Base-by-base conservation (phyloP, 2,797 vertebrate species). In the Arnoldichthys spilopterus region DNA sequence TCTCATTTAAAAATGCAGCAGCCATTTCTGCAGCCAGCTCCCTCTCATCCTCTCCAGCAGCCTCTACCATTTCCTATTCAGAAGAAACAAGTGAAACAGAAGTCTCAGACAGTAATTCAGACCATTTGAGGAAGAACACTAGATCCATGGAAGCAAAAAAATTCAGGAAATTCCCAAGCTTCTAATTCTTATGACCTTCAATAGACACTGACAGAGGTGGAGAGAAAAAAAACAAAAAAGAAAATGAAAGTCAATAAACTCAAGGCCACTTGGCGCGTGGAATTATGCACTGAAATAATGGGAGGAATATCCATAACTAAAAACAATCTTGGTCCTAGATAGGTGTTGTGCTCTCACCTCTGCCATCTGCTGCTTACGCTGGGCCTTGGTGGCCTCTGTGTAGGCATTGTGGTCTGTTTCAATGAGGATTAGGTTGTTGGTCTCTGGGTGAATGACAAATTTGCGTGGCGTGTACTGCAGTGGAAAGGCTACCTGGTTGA, bases 401-500 rank as follows among this genome's bases (percentile, higher is more conserved):
- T 99, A 99, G 61, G 98, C 98, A 0, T 99, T 99, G 91, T 99
- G 98, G 91, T 99, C 98, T 0, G 97, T 97, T 90, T 99, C 98
- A 0, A 99, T 99, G 89, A 99, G 88, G 82, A 99, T 92, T 20
- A 99, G 91, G 90, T 98, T 96, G 93, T 96, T 98, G 81, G 96
- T 98, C 87, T 99, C 98, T 0, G 97, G 96, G 77, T 99, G 97
- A 88, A 99, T 99, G 58, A 99, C 97, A 89, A 99, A 99, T 84
- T 96, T 99, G 86, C 98, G 94, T 24, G 98, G 98, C 0, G 98
- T 99, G 86, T 98, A 99, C 88, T 99, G 98, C 78, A 99, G 87
- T 0, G 97, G 97, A 85, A 99, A 99, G 20, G 98, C 96, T 87
- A 99, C 97, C 91, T 99, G 98, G 91, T 99, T 99, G 93, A 99